Base-by-base conservation (phyloP, 1,140 invertebrate genomes). In the Globodera rostochiensis region DNA sequence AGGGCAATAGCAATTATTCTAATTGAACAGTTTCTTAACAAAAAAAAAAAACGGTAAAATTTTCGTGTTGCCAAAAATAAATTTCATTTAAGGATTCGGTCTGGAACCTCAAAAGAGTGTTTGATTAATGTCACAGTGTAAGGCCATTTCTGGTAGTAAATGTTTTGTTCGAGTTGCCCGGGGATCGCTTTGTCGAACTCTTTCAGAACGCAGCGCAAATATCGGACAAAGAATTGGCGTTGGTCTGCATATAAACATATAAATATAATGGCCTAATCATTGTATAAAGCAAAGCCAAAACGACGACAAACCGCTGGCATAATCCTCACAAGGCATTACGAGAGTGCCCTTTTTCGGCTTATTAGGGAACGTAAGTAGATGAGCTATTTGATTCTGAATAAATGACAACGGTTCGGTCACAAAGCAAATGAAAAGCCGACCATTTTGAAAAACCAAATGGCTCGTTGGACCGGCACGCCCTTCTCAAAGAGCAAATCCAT, bases 391-490 rank as follows among this genome's bases (percentile, higher is more conserved):
- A 64, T 76, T 78, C 77, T 78, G 25, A 78, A 25, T 0, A 25
- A 69, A 25, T 19, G 25, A 78, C 7, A 45, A 50, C 7, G 36
- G 19, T 25, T 60, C 9, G 7, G 45, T 73, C 13, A 73, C 70
- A 73, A 36, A 74, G 4, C 6, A 45, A 67, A 6, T n/a, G 13
- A 77, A 25, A 19, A 60, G 7, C 6, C n/a, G n/a, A 69, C 69
- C 79, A 87, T 84, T 79, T 86, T 86, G n/a, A 86, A 80, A 67
- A 82, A 87, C 86, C 86, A 87, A 49, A 87, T 50, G n/a, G 87
- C 86, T 47, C 73, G 53, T 71, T 81, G 82, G 36, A 85, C 69
- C 3, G 87, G 82, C 25, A 87, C 85, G 50, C 82, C 79, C 49
- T 73, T 86, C 47, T 76, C 49, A 64, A 82, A 87, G 15, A 87